Evolutionary conservation across 2,888 invertebrate species (phyloP).

Genomic region (Beris chalybata): DNA sequence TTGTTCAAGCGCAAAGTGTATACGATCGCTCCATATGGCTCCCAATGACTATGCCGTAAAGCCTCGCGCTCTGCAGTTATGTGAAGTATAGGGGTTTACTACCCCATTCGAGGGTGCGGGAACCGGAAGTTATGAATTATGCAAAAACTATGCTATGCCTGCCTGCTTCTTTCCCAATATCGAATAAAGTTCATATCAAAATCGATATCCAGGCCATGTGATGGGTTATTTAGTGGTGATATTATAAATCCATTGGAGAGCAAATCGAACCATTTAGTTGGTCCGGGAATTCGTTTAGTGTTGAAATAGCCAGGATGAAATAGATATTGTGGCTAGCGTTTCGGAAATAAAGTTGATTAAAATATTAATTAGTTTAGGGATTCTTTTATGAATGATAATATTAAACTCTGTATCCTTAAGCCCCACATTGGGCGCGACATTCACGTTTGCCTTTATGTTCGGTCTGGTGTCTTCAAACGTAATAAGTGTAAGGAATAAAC

Average conservation of each 20-base stretch:
- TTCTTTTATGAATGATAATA: too few relatives aligned
- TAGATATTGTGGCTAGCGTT: too few relatives aligned
- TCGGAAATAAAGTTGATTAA: too few relatives aligned
- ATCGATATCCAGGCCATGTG: slow-evolving; percentile 24
- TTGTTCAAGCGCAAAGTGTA: slow-evolving; percentile 28
- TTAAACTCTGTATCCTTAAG: too few relatives aligned
- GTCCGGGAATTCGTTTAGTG: slow-evolving; percentile 23
- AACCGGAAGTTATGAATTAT: slow-evolving; percentile 27
- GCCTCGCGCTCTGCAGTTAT: background rate
- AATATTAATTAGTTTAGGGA: too few relatives aligned
- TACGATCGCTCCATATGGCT: slow-evolving; percentile 28
- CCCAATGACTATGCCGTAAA: background rate
- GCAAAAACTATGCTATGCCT: slow-evolving; percentile 18
- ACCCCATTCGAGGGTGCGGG: background rate
- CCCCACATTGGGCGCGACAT: too few relatives aligned
- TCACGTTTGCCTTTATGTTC: too few relatives aligned
- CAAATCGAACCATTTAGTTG: slow-evolving; percentile 27
- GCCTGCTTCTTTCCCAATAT: slow-evolving; percentile 24
- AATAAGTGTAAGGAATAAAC: too few relatives aligned
- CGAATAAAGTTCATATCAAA: slow-evolving; percentile 27
- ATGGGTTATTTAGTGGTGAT: slow-evolving; percentile 30
- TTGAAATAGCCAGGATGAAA: background rate
- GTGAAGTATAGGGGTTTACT: background rate
- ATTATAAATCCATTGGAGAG: slow-evolving; percentile 28
- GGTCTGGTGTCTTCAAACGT: too few relatives aligned